phyloP scores from a whole-genome alignment of 2,113 vertebrate genomes.

The Ailurus styani region DNA sequence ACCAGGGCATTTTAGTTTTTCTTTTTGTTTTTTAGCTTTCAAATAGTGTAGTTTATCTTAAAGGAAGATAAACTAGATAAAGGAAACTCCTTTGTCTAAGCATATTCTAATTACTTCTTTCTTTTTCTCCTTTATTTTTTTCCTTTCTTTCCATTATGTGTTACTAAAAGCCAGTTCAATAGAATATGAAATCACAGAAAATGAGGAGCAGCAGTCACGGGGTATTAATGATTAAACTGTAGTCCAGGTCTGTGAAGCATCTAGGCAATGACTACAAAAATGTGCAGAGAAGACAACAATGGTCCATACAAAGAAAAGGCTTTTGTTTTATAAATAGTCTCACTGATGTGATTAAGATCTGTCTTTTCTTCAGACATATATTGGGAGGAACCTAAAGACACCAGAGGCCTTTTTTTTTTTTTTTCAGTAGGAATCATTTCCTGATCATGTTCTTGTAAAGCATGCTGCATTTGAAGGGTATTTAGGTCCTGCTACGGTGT shows the following conservation, averaged over 20 bases:
- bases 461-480: slow-evolving; percentile 19
- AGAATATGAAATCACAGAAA: slow-evolving; percentile 27
- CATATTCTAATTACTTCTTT: slow-evolving; percentile 17
- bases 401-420: background rate
- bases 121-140: slow-evolving; percentile 6
- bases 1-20: background rate
- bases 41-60: background rate
- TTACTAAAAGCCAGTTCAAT: slow-evolving; percentile 19
- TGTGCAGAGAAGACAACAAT: background rate
- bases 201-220: background rate
- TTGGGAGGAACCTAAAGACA: background rate
- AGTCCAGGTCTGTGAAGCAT: background rate
- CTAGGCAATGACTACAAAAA: background rate
- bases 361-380: background rate
- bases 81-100: slow-evolving; percentile 10
- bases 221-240: slow-evolving; percentile 22
- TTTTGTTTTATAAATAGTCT: slow-evolving; percentile 23
- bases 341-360: background rate
- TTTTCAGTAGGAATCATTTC: slow-evolving; percentile 3
- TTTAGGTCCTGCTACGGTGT: slow-evolving; percentile 23
- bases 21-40: background rate
- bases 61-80: too few species aligned
- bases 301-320: background rate
- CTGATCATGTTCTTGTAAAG: background rate
- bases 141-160: background rate